A percentile compares a stretch with the other conserved stretches of the same genome.
These are phyloP conservation scores for Cepaea nemoralis DNA, from an alignment of 1,140 invertebrate genomes.

Conservation along the genomic window DNA sequence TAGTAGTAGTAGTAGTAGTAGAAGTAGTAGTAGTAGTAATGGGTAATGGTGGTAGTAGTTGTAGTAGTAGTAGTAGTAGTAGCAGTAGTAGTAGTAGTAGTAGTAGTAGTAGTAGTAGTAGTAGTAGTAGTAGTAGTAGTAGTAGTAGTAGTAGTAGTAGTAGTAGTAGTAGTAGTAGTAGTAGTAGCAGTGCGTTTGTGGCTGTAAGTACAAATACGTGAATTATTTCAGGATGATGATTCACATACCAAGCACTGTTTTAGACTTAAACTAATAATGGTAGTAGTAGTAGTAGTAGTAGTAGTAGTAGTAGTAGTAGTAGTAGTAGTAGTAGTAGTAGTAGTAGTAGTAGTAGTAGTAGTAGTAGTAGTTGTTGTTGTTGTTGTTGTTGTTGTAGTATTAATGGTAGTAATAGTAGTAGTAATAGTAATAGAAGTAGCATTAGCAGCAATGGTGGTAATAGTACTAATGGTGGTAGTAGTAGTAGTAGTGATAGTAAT, in stretches of 20 bases:
- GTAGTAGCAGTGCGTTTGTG: too few relatives aligned
- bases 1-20: too few relatives aligned
- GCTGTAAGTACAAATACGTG: too few relatives aligned
- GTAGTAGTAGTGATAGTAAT: too few relatives aligned
- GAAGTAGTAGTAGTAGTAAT: conserved; percentile 15
- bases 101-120: conserved; percentile 1
- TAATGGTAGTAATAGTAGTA: too few relatives aligned
- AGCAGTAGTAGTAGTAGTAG: background rate
- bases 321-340: too few relatives aligned
- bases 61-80: conserved; percentile 9
- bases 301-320: background rate
- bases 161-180: background rate
- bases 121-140: conserved; percentile 14
- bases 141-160: background rate
- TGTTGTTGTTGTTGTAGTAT: too few relatives aligned
- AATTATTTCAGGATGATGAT: background rate
- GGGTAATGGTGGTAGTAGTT: conserved; percentile 17
- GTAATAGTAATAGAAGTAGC: too few relatives aligned
- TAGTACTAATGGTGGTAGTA: too few relatives aligned
- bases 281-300: conserved; percentile 18
- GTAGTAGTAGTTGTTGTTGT: too few relatives aligned
- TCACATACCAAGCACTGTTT: background rate
- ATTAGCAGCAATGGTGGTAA: too few relatives aligned
- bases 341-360: too few relatives aligned
- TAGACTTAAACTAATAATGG: background rate